These are phyloP conservation scores for Temnothorax ravouxi DNA, from an alignment of 2,888 invertebrate species.

Conservation along the genomic window DNA sequence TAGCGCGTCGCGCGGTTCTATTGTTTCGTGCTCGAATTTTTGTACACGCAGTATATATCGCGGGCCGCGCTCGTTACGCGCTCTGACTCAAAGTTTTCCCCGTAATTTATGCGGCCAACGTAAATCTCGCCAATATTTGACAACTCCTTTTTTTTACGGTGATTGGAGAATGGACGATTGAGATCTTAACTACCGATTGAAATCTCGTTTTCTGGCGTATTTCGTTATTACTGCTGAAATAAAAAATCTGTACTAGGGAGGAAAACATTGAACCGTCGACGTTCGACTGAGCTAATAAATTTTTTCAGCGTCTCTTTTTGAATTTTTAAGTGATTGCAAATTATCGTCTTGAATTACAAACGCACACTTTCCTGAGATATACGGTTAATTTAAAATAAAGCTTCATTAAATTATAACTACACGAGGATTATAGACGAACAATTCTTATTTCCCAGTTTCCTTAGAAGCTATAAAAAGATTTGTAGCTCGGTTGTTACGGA, in stretches of 20 bases:
- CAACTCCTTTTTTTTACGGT: neutral
- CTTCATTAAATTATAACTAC: conserved; percentile 1
- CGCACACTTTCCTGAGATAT: neutral
- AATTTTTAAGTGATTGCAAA: neutral
- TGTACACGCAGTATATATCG: conserved; percentile 10
- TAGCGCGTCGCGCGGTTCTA: conserved; percentile 47
- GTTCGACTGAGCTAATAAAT: neutral
- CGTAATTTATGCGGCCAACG: conserved; percentile 29
- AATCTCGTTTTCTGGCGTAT: neutral
- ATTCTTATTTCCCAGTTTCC: neutral
- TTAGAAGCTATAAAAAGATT: conserved; percentile 12
- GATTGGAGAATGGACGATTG: conserved; percentile 8
- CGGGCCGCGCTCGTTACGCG: conserved; percentile 7
- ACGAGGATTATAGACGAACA: neutral
- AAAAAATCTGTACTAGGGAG: neutral
- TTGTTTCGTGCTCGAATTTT: conserved; percentile 43
- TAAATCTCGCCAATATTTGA: conserved; percentile 10
- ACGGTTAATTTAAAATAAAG: conserved; percentile 4
- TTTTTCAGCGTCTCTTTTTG: neutral
- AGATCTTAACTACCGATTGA: conserved; percentile 11
- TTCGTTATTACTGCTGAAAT: neutral
- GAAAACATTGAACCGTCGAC: neutral
- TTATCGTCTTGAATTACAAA: neutral
- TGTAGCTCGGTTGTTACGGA: conserved; percentile 22
- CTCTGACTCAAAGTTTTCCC: conserved; percentile 9